phyloP scores from a whole-genome alignment of 2,888 invertebrate genomes.

The Pollenia amentaria region DNA sequence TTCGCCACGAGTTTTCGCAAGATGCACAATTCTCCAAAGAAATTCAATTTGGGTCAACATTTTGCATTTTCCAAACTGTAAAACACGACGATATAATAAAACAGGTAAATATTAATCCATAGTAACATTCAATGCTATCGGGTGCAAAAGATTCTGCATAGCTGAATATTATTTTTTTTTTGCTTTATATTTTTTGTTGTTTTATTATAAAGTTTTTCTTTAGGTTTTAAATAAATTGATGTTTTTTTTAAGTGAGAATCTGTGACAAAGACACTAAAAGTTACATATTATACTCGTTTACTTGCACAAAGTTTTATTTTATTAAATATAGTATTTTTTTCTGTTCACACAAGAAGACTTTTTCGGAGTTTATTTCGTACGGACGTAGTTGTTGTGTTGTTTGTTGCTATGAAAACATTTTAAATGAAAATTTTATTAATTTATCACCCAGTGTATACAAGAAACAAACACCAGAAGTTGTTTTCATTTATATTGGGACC shows the following conservation, averaged over 20 bases:
- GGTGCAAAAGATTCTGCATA: too few relatives aligned
- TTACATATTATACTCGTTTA: constrained; percentile 53
- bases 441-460: constrained; percentile 67
- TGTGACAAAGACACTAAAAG: constrained; percentile 68
- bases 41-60: too few relatives aligned
- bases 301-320: constrained; percentile 59
- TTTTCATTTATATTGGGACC: constrained; percentile 32
- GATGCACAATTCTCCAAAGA: too few relatives aligned
- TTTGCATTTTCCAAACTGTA: too few relatives aligned
- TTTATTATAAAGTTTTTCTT: constrained; percentile 14
- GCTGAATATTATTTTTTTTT: too few relatives aligned
- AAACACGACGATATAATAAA: too few relatives aligned
- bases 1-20: too few relatives aligned
- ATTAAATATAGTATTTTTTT: constrained; percentile 51
- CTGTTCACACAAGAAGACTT: not conserved
- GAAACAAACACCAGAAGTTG: constrained; percentile 46
- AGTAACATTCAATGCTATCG: too few relatives aligned
- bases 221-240: constrained; percentile 43
- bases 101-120: too few relatives aligned
- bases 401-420: constrained; percentile 66
- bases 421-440: constrained; percentile 74
- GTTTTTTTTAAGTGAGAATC: constrained; percentile 17
- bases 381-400: constrained; percentile 47
- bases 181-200: not conserved
- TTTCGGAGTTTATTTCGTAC: constrained; percentile 32